phyloP scores from a whole-genome alignment of 2,113 vertebrate species.

The Ivindomyrus marchei region DNA sequence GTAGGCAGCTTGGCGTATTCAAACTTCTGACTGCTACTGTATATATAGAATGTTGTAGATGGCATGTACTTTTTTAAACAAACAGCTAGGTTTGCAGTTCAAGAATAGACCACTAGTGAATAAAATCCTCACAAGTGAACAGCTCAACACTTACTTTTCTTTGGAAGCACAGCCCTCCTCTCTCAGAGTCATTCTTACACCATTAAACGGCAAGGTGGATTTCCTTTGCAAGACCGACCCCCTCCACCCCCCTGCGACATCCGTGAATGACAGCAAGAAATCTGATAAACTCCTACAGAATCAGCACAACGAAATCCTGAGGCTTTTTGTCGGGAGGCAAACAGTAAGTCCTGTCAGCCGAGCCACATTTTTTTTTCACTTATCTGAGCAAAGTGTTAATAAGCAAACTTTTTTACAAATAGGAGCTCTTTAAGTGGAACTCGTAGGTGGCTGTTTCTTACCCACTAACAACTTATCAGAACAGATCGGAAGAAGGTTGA shows the following conservation, averaged over 20 bases:
- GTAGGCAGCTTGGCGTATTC: not conserved
- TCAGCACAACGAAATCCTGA: not conserved
- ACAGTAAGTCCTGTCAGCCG: not conserved
- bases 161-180: not conserved
- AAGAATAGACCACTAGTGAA: not conserved
- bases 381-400: slow-evolving; percentile 5
- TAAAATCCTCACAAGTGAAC: not conserved
- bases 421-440: not conserved
- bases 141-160: not conserved
- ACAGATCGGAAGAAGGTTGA: not conserved
- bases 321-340: not conserved
- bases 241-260: not conserved
- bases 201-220: slow-evolving; percentile 12
- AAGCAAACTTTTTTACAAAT: not conserved
- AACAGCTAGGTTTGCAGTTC: not conserved
- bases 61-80: not conserved
- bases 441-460: not conserved
- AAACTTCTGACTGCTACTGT: not conserved
- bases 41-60: not conserved
- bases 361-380: not conserved
- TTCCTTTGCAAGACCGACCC: not conserved
- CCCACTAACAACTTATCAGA: not conserved
- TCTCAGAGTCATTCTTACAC: not conserved
- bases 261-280: slow-evolving; percentile 19
- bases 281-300: not conserved